A percentile compares a stretch with the other conserved stretches of the same genome.
These are phyloP conservation scores for Mycteria americana DNA, from an alignment of 2,797 vertebrate species.

Conservation along the genomic window DNA sequence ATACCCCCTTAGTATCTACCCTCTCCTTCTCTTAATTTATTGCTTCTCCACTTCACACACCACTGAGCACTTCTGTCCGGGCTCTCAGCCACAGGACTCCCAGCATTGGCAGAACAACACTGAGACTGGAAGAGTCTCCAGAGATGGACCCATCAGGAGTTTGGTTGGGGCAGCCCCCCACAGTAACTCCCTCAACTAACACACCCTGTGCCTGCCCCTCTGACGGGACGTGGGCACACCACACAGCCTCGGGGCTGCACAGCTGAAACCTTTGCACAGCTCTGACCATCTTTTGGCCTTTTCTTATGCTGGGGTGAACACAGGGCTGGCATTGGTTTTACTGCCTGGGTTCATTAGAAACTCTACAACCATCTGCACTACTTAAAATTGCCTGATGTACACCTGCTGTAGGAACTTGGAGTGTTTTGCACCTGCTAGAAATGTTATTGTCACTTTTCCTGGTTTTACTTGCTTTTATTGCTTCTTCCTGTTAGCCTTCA, in stretches of 20 bases:
- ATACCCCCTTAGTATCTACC: neutral
- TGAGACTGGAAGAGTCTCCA: neutral
- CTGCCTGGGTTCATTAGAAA: neutral
- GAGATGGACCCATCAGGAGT: neutral
- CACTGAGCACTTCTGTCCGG: neutral
- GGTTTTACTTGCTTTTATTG: neutral
- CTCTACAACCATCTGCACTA: neutral
- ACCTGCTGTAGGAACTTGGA: neutral
- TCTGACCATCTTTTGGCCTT: neutral
- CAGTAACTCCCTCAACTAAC: neutral
- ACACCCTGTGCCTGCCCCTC: neutral
- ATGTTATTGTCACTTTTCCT: neutral
- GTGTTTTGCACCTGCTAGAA: neutral
- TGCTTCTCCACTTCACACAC: neutral
- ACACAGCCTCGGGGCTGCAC: neutral
- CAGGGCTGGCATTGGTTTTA: neutral
- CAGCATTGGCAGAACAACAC: neutral
- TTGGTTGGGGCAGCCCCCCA: neutral
- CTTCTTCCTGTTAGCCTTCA: neutral
- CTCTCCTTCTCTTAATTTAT: neutral
- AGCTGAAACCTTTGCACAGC: neutral
- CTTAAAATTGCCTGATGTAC: neutral
- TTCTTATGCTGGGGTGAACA: neutral
- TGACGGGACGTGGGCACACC: neutral
- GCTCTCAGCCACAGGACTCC: neutral